Percentiles rank a stretch among this genome's conserved stretches.
phyloP scores from a whole-genome alignment of 2,113 vertebrate genomes.

The Leptocoma aspasia region DNA sequence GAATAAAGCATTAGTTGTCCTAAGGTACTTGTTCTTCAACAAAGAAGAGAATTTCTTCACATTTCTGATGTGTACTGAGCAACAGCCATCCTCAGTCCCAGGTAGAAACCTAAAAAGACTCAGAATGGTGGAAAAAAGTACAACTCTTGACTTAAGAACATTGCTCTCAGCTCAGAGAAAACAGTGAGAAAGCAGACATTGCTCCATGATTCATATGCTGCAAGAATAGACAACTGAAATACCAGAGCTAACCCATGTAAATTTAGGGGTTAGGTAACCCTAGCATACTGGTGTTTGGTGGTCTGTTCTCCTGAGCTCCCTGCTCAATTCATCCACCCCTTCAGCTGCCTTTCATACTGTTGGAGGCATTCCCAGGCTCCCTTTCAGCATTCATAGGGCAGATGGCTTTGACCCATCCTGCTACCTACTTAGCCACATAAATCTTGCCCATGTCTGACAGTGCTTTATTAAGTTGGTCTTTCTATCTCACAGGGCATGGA shows the following conservation, averaged over 20 bases:
- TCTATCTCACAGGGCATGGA: background rate
- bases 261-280: background rate
- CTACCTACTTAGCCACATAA: background rate
- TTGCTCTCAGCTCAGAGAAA: background rate
- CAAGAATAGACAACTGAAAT: background rate
- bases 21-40: background rate
- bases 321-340: rapidly evolving
- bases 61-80: background rate
- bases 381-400: background rate
- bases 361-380: background rate
- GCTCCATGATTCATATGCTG: background rate
- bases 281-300: background rate
- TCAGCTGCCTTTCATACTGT: background rate
- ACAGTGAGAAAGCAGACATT: background rate
- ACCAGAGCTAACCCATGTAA: background rate
- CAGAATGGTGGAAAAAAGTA: background rate
- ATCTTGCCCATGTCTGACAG: background rate
- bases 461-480: background rate
- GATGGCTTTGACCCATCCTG: background rate
- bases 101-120: background rate
- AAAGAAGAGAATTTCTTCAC: background rate
- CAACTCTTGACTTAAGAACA: background rate
- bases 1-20: background rate
- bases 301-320: background rate
- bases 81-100: background rate